Percentiles rank a stretch among this genome's conserved stretches.
phyloP scores from a whole-genome alignment of 2,113 vertebrate species.

The Carollia perspicillata region DNA sequence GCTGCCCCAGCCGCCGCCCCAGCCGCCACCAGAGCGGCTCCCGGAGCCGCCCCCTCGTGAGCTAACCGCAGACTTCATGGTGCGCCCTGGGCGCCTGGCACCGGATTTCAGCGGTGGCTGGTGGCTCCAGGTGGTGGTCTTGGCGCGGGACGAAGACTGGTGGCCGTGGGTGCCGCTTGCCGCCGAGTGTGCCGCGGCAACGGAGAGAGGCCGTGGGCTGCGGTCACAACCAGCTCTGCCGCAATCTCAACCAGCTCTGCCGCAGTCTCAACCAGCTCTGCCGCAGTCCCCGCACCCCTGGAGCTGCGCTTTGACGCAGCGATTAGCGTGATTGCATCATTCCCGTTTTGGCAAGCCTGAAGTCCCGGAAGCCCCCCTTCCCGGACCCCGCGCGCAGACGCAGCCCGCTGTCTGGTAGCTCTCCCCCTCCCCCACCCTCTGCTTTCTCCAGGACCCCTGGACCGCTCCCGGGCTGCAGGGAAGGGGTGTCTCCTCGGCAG shows the following conservation, averaged over 20 bases:
- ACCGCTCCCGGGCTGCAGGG: no score
- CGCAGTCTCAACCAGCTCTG: not conserved
- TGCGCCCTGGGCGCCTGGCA: not conserved
- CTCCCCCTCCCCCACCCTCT: not conserved
- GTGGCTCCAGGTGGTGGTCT: not conserved
- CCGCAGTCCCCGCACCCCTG: not conserved
- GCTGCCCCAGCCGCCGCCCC: conserved; percentile 28
- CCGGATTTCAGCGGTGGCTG: not conserved
- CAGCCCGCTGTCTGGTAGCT: not conserved
- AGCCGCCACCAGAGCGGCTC: conserved; percentile 52
- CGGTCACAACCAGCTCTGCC: not conserved
- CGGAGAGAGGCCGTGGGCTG: not conserved
- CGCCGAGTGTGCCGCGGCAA: not conserved
- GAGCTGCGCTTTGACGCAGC: conserved; percentile 48
- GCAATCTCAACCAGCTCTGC: not conserved
- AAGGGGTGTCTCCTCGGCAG: not conserved
- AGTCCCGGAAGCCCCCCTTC: conserved; percentile 40
- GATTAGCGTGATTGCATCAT: conserved; percentile 56
- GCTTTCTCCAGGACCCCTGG: not conserved
- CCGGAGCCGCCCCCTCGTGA: conserved; percentile 69
- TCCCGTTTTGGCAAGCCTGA: not conserved
- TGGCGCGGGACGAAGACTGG: not conserved
- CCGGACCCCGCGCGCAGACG: not conserved
- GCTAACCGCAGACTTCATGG: conserved; percentile 48
- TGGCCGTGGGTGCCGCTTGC: not conserved